Percentiles rank a stretch among this genome's conserved stretches.
Conservation (phyloP, 2,888 invertebrate species). For the Amaurobius ferox region DNA sequence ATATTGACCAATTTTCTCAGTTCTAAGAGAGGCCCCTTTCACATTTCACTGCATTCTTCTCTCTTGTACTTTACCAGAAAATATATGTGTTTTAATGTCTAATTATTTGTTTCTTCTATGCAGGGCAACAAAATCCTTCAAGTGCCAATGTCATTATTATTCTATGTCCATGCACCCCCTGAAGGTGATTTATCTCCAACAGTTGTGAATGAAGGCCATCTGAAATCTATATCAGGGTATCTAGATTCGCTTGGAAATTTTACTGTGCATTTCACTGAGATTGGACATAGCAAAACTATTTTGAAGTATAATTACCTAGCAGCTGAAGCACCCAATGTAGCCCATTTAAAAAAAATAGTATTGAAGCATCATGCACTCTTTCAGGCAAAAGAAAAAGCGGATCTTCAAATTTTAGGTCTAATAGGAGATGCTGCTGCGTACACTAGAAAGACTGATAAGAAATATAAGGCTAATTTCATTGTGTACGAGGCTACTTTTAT, state of each 20-base stretch:
- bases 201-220: constrained; percentile 74
- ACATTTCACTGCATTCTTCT: too few species aligned
- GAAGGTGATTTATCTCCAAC: constrained; percentile 76
- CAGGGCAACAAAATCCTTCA: constrained; percentile 45
- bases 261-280: constrained; percentile 48
- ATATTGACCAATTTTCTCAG: too few species aligned
- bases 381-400: constrained; percentile 77
- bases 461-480: constrained; percentile 78
- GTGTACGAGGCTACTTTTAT: constrained; percentile 82
- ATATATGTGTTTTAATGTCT: too few species aligned
- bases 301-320: constrained; percentile 86
- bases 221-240: constrained; percentile 84
- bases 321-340: constrained; percentile 83
- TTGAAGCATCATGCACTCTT: constrained; percentile 84
- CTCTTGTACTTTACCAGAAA: too few species aligned
- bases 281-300: constrained; percentile 78
- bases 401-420: constrained; percentile 76
- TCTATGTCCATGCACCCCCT: constrained; percentile 88
- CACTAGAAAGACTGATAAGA: constrained; percentile 74
- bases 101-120: too few species aligned
- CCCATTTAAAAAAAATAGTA: constrained; percentile 86
- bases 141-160: constrained; percentile 83
- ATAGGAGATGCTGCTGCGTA: constrained; percentile 73
- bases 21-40: too few species aligned
- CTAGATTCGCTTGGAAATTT: constrained; percentile 87